phyloP scores from a whole-genome alignment of 2,113 vertebrate genomes.

The Deroptyus accipitrinus region DNA sequence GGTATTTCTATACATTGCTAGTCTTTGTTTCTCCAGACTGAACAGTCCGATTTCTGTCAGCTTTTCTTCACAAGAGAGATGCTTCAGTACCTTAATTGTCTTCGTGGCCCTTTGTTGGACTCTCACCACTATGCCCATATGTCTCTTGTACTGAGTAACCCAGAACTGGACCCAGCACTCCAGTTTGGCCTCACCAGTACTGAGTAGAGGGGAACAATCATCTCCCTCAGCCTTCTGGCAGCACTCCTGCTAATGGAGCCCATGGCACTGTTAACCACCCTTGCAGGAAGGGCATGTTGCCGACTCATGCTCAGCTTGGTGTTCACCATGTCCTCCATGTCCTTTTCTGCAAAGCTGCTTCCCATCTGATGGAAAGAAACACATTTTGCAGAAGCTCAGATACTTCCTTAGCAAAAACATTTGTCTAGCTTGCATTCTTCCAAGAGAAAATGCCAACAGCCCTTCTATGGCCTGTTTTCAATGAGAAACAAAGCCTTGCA shows the following conservation, averaged over 20 bases:
- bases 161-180: fast-evolving
- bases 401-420: neutral
- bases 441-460: neutral
- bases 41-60: neutral
- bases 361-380: neutral
- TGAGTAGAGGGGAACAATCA: neutral
- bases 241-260: neutral
- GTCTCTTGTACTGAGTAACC: neutral
- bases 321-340: neutral
- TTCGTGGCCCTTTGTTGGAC: neutral
- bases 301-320: neutral
- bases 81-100: neutral
- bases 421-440: neutral
- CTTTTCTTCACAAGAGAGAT: neutral
- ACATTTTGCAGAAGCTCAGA: neutral
- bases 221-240: neutral
- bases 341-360: neutral
- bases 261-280: neutral
- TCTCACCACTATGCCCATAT: neutral
- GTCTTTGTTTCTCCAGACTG: neutral
- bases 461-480: neutral
- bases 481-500: neutral
- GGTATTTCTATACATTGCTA: neutral
- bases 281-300: neutral
- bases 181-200: neutral